phyloP scores from a whole-genome alignment of 2,113 vertebrate genomes.

The Dipodomys spectabilis region DNA sequence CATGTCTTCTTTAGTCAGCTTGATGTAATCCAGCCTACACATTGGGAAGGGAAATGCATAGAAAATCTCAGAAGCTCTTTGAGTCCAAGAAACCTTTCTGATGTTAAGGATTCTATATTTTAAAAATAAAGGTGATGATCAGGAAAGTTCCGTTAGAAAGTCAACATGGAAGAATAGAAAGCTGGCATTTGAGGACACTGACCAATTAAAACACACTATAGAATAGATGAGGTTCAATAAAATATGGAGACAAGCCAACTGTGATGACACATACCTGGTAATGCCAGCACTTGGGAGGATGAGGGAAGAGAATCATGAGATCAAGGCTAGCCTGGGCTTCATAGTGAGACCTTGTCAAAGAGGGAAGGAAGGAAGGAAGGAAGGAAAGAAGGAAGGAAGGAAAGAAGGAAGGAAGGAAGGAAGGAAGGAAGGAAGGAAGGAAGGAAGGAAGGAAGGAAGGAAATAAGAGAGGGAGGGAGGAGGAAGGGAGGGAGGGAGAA shows the following conservation, averaged over 20 bases:
- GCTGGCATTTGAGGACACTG: not conserved
- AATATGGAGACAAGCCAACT: no score
- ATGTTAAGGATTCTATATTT: not conserved
- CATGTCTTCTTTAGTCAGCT: not conserved
- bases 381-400: no score
- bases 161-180: not conserved
- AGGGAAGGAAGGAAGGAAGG: not conserved
- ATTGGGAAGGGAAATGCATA: not conserved
- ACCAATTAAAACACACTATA: not conserved
- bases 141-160: not conserved
- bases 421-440: not conserved
- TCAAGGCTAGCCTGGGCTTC: no score
- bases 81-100: not conserved
- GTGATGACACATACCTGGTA: no score
- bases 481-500: not conserved
- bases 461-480: no score
- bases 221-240: not conserved
- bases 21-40: not conserved
- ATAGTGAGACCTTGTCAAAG: no score
- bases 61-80: not conserved
- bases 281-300: no score
- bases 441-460: no score
- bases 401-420: no score
- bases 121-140: not conserved
- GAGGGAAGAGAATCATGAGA: no score